Percentiles rank a stretch among this genome's conserved stretches.
Evolutionary conservation across 2,797 vertebrate species (phyloP).

Genomic region (Anniella stebbinsi): DNA sequence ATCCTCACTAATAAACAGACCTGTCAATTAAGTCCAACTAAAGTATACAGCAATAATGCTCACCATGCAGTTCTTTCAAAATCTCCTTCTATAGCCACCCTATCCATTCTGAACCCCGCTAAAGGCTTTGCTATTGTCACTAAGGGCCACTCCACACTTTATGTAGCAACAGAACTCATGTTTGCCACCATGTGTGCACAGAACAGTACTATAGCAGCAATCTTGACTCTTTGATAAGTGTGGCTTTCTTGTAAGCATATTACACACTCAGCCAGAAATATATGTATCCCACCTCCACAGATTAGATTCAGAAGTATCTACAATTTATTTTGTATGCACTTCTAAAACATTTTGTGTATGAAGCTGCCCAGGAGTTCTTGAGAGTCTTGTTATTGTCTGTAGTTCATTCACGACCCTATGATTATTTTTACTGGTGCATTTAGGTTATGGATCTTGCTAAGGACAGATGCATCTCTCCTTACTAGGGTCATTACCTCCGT

Average conservation of each 20-base stretch:
- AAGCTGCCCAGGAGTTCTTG: neutral
- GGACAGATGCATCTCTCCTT: neutral
- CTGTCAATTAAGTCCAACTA: constrained; percentile 24
- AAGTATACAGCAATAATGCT: constrained; percentile 7
- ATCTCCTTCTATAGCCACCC: neutral
- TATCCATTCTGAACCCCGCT: neutral
- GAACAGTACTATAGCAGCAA: neutral
- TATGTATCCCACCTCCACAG: neutral
- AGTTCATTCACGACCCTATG: neutral
- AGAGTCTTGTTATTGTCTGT: neutral
- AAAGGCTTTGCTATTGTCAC: neutral
- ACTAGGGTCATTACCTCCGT: neutral
- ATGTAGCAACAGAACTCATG: no score
- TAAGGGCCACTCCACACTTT: no score
- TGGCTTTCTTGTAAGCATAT: neutral
- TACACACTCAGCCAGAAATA: neutral
- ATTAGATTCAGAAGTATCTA: neutral
- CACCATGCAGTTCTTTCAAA: neutral
- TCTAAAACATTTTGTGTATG: neutral
- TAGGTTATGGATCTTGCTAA: neutral
- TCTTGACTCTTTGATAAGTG: neutral
- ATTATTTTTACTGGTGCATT: neutral
- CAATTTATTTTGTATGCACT: neutral
- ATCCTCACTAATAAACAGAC: neutral
- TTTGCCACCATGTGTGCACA: neutral